Evolutionary conservation across 2,888 invertebrate species (phyloP), one percentile per base, ranked within the genome.

Genomic region (Pegoplata infirma): DNA sequence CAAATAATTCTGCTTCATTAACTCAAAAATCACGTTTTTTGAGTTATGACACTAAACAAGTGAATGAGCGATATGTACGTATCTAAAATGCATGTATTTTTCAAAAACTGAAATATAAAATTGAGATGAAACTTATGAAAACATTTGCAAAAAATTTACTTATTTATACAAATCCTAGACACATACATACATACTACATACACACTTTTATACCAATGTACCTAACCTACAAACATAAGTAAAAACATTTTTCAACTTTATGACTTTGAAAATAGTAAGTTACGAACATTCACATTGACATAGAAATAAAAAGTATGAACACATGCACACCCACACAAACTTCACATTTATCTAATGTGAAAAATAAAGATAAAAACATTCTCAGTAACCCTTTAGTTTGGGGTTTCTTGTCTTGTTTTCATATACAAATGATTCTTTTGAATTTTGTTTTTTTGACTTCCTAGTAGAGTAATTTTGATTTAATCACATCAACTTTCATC

Each of bases 401-500:
- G 12, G 16, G 44, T n/a, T n/a, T n/a, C n/a, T n/a, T n/a, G 14
- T 44, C 8, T 40, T 21, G 44, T 55, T 55, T 63, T 8, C 36
- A 61, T 63, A 47, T n/a, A n/a, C n/a, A 61, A 46, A 36, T 44
- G 72, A 56, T 72, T 56, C 55, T 63, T 63, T 63, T 55, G 36
- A 72, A 47, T 72, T n/a, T 72, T 56, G 55, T 72, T 56, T 25
- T n/a, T 40, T 25, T 56, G 63, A 63, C 72, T 72, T 55, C n/a
- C 47, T 47, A 47, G 55, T 63, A 36, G 55, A 72, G 47, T 72
- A 63, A 72, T 72, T 72, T 72, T 63, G 72, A 72, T 72, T 72
- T 72, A 72, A 72, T 72, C 72, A 64, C 63, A 72, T 72, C 63
- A 55, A 63, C 72, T 72, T 56, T 72, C 72, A 72, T 72, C 72